These are phyloP conservation scores for Nannospalax galili DNA, from an alignment of 2,113 vertebrate genomes.

Conservation along the genomic window DNA sequence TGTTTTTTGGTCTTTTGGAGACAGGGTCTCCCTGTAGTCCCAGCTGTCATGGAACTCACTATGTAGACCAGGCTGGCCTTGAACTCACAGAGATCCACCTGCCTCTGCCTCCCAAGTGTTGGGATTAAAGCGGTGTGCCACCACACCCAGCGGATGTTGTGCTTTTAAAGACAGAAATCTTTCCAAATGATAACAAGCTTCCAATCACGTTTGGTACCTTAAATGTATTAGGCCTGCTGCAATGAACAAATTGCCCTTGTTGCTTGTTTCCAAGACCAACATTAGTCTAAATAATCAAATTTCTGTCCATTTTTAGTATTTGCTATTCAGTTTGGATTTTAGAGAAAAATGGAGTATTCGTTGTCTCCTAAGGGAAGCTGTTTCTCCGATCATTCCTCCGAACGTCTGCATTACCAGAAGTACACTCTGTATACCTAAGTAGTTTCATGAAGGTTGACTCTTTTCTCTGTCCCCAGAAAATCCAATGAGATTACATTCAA, in stretches of 20 bases:
- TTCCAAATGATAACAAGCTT: conserved; percentile 76
- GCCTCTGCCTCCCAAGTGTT: too few relatives aligned
- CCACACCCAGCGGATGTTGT: too few relatives aligned
- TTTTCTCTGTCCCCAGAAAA: neutral
- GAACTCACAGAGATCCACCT: too few relatives aligned
- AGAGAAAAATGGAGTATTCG: neutral
- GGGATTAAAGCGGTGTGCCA: too few relatives aligned
- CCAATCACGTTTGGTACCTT: conserved; percentile 58
- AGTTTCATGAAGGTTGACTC: neutral
- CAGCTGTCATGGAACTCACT: too few relatives aligned
- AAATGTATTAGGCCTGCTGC: conserved; percentile 46
- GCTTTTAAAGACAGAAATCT: conserved; percentile 44
- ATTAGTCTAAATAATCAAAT: conserved; percentile 33
- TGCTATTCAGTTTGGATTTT: conserved; percentile 56
- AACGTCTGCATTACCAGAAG: neutral
- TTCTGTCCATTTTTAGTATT: conserved; percentile 57
- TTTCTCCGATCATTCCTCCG: neutral
- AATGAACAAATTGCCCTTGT: conserved; percentile 58
- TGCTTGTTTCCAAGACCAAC: conserved; percentile 60
- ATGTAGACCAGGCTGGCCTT: too few relatives aligned
- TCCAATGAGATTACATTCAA: neutral
- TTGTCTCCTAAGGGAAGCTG: neutral
- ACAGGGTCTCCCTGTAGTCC: too few relatives aligned
- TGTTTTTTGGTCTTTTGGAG: too few relatives aligned
- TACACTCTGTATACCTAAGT: neutral